phyloP scores from a whole-genome alignment of 2,888 invertebrate species.

The Orthonychiurus folsomi region DNA sequence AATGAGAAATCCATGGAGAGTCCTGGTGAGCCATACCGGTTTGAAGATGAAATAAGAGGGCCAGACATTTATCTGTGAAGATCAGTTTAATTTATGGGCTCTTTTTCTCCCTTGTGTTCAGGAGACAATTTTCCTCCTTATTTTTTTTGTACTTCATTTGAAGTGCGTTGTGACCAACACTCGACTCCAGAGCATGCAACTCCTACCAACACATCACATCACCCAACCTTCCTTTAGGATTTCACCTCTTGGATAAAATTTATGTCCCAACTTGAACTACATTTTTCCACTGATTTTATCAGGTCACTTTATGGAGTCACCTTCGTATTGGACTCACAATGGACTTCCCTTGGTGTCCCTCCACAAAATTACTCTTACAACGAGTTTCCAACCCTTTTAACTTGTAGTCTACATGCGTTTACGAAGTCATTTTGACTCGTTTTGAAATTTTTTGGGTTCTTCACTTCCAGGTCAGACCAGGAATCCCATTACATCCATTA shows the following conservation, averaged over 20 bases:
- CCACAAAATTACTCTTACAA: conserved; percentile 6
- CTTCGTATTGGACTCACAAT: conserved; percentile 11
- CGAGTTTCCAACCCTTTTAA: conserved; percentile 3
- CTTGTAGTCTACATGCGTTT: neutral
- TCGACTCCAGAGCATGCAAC: no score
- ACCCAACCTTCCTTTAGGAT: conserved; percentile 4
- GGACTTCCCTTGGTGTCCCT: conserved; percentile 10
- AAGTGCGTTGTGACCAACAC: conserved; percentile 11
- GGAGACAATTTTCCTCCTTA: conserved; percentile 1
- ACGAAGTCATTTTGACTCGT: neutral
- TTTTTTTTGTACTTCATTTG: neutral
- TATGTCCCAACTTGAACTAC: conserved; percentile 31
- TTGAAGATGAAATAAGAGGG: conserved; percentile 30
- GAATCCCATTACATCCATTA: neutral
- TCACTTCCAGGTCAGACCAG: neutral
- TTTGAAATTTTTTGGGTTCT: neutral
- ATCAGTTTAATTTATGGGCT: conserved; percentile 33
- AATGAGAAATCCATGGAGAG: conserved; percentile 9
- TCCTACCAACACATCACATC: no score
- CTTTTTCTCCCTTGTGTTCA: conserved; percentile 2
- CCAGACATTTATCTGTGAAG: conserved; percentile 30
- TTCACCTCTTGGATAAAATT: conserved; percentile 18
- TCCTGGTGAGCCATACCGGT: conserved; percentile 32
- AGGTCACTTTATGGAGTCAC: conserved; percentile 30
- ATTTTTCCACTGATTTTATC: conserved; percentile 33